Conservation (phyloP, 2,888 invertebrate genomes). For the Dermolepida albohirtum region DNA sequence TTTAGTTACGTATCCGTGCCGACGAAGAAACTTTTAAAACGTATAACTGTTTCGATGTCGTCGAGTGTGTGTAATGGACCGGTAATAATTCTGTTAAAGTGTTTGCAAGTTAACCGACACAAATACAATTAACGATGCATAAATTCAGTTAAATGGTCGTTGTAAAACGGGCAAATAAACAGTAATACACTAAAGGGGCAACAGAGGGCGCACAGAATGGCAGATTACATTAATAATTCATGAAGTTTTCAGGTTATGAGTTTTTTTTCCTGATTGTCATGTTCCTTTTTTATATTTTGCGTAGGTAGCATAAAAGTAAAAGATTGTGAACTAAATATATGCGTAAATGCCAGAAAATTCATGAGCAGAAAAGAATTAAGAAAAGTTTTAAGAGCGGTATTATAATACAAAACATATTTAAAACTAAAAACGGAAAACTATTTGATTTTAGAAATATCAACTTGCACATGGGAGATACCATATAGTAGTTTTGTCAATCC, state of each 20-base stretch:
- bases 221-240: constrained; percentile 27
- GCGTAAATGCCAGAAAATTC: too few species aligned
- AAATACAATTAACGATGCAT: constrained; percentile 35
- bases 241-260: not conserved
- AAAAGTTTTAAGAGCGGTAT: too few species aligned
- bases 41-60: constrained; percentile 12
- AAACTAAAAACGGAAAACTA: too few species aligned
- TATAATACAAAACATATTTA: too few species aligned
- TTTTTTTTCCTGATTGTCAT: not conserved
- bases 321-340: too few species aligned
- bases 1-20: constrained; percentile 6
- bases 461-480: too few species aligned
- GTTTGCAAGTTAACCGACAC: constrained; percentile 35
- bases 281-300: not conserved
- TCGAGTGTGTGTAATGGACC: constrained; percentile 34
- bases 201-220: constrained; percentile 7
- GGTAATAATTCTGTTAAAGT: constrained; percentile 34
- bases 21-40: constrained; percentile 17
- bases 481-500: too few species aligned
- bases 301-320: too few species aligned
- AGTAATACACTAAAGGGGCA: constrained; percentile 13
- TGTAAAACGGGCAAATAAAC: constrained; percentile 27
- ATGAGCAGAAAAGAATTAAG: too few species aligned
- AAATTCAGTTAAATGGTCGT: constrained; percentile 31
- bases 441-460: too few species aligned